Evolutionary conservation across 2,113 vertebrate species (phyloP).

Genomic region (Tupaia tana): DNA sequence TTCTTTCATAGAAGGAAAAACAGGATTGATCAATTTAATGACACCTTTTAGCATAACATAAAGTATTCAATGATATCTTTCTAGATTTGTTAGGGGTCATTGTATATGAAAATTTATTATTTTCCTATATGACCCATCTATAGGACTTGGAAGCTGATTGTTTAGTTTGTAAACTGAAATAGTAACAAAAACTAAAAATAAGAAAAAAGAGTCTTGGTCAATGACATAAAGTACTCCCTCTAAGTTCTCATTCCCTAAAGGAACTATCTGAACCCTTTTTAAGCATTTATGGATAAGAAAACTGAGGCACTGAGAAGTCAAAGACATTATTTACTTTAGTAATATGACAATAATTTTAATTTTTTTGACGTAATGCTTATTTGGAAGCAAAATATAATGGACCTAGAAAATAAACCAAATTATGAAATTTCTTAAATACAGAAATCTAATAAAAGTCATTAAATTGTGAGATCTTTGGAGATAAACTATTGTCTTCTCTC

Average conservation of each 20-base stretch:
- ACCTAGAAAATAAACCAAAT: background rate
- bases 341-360: constrained; percentile 3
- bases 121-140: background rate
- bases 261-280: background rate
- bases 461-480: background rate
- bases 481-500: background rate
- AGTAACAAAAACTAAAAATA: constrained; percentile 45
- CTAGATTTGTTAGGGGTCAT: background rate
- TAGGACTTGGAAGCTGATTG: background rate
- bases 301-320: background rate
- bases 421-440: background rate
- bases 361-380: background rate
- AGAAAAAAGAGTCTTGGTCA: background rate
- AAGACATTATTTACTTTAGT: background rate
- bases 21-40: constrained; percentile 24
- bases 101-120: background rate
- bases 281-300: background rate
- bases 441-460: background rate
- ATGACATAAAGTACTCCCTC: background rate
- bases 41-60: background rate
- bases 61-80: background rate
- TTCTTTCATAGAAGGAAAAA: constrained; percentile 24
- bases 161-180: background rate
- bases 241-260: background rate
- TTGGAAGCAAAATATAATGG: background rate